Evolutionary conservation across 2,797 vertebrate genomes (phyloP), one percentile per base, ranked within the genome.

Genomic region (Brachymystax lenok): DNA sequence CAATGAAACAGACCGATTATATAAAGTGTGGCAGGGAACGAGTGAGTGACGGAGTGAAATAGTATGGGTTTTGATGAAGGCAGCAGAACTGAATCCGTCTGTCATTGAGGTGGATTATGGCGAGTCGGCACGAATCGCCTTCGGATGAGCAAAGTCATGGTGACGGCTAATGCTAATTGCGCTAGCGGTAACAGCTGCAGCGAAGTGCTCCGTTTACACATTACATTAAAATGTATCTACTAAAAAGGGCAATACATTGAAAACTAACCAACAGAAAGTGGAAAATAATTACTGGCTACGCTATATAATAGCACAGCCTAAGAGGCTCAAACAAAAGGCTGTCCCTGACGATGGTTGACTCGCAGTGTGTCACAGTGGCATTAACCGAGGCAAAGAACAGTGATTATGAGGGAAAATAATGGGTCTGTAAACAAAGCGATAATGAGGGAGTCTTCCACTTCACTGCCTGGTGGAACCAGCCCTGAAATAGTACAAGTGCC

Each of bases 401-500:
- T 64, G 52, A 80, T 76, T 40, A 75, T 50, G 61, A 13, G 50
- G 50, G 0, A 40, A 21, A 2, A 66, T 72, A 17, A 77, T 5
- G 66, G 52, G 61, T 69, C 70, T 77, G 78, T 79, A 52, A 73
- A 76, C 70, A 73, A 82, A 40, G n/a, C n/a, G 16, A 27, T 59
- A 70, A 82, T 80, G 74, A 88, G 59, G 61, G 75, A 77, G 77
- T 77, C 73, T 56, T 81, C 68, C 71, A 77, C 64, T 74, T 80
- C 52, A 24, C 56, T 61, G 75, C 75, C 66, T 63, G 52, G 21
- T 54, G 54, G 66, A 40, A 73, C 66, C 77, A 27, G 51, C 71
- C 82, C 81, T 12, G 59, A 85, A 80, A 86, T 59, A 83, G 74
- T 52, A 67, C 8, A 28, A 28, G 63, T 52, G 84, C 82, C 52